Evolutionary conservation across 2,888 invertebrate species (phyloP).

Genomic region (Phlogophora meticulosa): DNA sequence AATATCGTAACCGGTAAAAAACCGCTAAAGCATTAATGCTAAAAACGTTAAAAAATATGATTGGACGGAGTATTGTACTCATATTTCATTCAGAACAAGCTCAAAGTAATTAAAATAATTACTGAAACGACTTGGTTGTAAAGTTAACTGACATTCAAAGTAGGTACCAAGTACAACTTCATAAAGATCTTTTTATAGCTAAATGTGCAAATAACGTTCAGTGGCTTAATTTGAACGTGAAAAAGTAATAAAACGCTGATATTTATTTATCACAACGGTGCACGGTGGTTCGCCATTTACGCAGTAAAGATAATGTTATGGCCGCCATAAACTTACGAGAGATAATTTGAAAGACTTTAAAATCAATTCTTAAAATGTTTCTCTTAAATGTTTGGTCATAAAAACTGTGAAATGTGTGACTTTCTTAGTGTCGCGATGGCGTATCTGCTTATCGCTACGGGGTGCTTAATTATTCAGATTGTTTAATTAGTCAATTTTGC

Average conservation of each 20-base stretch:
- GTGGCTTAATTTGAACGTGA: constrained; percentile 43
- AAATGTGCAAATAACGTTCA: constrained; percentile 36
- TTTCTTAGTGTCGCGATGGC: constrained; percentile 9
- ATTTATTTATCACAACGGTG: constrained; percentile 50
- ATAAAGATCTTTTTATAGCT: constrained; percentile 33
- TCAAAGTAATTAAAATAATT: constrained; percentile 48
- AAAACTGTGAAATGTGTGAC: constrained; percentile 34
- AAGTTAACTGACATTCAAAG: constrained; percentile 31
- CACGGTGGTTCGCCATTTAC: constrained; percentile 46
- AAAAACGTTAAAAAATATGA: constrained; percentile 4
- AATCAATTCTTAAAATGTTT: constrained; percentile 35
- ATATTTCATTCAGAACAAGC: constrained; percentile 46
- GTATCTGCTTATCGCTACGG: background rate
- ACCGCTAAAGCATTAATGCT: background rate
- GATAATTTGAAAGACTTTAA: constrained; percentile 44
- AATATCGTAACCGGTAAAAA: background rate
- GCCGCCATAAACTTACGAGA: constrained; percentile 47
- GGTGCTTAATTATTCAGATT: constrained; percentile 15
- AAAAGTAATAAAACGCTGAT: constrained; percentile 49
- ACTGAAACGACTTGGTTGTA: constrained; percentile 39
- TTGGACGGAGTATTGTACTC: constrained; percentile 34
- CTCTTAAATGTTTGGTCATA: constrained; percentile 23
- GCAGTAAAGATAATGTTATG: constrained; percentile 57
- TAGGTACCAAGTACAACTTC: background rate
- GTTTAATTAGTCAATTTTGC: background rate